Conservation (phyloP, 2,797 vertebrate species). For the Crenuchus spilurus region DNA sequence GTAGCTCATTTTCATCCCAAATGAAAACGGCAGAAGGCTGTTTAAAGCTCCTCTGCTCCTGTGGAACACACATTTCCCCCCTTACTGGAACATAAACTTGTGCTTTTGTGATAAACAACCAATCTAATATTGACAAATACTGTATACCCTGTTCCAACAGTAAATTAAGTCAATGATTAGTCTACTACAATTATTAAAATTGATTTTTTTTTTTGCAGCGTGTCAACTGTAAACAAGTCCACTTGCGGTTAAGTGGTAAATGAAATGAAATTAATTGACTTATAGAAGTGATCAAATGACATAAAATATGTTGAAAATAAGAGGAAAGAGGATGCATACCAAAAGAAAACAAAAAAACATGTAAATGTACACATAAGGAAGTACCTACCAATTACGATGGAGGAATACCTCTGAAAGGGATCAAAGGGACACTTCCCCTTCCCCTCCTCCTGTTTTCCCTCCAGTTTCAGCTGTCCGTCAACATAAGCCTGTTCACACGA, state of each 20-base stretch:
- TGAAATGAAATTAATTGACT: slow-evolving; percentile 11
- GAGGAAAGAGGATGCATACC: neutral
- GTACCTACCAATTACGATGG: slow-evolving; percentile 81
- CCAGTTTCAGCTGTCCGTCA: slow-evolving; percentile 71
- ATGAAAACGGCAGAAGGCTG: neutral
- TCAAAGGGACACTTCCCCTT: slow-evolving; percentile 84
- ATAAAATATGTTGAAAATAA: neutral
- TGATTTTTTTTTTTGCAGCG: slow-evolving; percentile 2
- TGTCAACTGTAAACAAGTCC: slow-evolving; percentile 1
- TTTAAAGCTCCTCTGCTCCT: slow-evolving; percentile 1
- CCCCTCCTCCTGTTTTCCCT: slow-evolving; percentile 74
- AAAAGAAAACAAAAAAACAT: no score
- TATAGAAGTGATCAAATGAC: neutral
- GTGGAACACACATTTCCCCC: neutral
- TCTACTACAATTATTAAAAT: slow-evolving; percentile 16
- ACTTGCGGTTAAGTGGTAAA: neutral
- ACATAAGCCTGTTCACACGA: slow-evolving; percentile 67
- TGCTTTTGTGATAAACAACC: neutral
- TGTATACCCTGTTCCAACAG: neutral
- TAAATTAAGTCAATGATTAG: slow-evolving; percentile 1
- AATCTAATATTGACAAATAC: neutral
- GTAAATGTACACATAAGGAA: no score
- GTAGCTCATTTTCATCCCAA: neutral
- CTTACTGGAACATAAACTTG: neutral
- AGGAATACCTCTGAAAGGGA: slow-evolving; percentile 79